Conservation (phyloP, 2,888 invertebrate genomes). For the Mycogona germanica region DNA sequence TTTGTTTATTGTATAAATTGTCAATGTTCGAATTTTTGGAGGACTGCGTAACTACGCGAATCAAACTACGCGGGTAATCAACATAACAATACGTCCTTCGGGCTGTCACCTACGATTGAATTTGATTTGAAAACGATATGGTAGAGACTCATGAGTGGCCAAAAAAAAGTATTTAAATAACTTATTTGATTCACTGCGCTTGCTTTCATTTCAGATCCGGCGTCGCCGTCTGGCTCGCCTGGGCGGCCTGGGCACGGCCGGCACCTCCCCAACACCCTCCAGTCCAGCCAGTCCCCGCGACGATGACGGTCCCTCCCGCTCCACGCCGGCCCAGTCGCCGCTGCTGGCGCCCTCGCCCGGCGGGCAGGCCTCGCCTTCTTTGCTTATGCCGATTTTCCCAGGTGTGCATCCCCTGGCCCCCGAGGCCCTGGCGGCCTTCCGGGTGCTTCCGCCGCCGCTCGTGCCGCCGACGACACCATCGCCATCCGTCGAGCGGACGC, state of each 20-base stretch:
- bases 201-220: constrained; percentile 47
- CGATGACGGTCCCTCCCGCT: neutral
- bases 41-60: too few species aligned
- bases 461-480: neutral
- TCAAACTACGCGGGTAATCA: too few species aligned
- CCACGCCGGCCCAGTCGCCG: neutral
- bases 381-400: neutral
- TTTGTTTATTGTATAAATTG: too few species aligned
- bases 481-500: neutral
- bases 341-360: neutral
- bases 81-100: too few species aligned
- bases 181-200: too few species aligned
- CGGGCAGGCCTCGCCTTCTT: too few species aligned
- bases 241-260: constrained; percentile 45
- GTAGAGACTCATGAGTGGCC: too few species aligned
- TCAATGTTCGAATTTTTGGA: too few species aligned
- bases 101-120: too few species aligned
- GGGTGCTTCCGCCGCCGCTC: neutral
- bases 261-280: constrained; percentile 30
- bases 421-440: constrained; percentile 27
- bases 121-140: too few species aligned
- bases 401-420: constrained; percentile 33
- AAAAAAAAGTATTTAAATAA: too few species aligned
- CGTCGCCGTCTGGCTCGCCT: constrained; percentile 60
- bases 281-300: neutral